Conservation (phyloP, 2,797 vertebrate species). For the Podargus strigoides region DNA sequence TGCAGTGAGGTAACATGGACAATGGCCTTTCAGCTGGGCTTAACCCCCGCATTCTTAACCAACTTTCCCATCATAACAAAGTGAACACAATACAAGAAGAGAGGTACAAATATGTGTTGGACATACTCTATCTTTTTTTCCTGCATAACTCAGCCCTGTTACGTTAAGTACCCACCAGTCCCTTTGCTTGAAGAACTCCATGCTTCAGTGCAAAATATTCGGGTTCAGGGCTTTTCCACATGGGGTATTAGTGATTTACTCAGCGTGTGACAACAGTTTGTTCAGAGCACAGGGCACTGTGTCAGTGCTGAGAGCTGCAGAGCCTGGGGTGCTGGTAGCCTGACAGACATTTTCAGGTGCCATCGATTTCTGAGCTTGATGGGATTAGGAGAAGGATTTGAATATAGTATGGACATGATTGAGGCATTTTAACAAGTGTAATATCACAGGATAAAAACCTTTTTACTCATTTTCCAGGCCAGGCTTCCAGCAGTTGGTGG, state of each 20-base stretch:
- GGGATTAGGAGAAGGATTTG: neutral
- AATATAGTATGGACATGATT: no score
- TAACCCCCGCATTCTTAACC: neutral
- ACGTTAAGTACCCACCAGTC: neutral
- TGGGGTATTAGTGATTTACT: neutral
- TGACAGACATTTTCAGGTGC: neutral
- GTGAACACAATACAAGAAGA: neutral
- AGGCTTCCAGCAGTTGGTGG: neutral
- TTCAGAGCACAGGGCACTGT: accelerated
- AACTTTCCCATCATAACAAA: neutral
- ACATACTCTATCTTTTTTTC: neutral
- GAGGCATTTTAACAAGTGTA: neutral
- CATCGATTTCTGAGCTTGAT: neutral
- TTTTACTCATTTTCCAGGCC: neutral
- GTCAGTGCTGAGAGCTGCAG: accelerated
- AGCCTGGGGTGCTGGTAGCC: neutral
- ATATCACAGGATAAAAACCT: neutral
- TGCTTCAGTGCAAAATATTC: neutral
- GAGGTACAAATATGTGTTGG: neutral
- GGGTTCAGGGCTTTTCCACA: neutral
- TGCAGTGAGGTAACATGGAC: no score
- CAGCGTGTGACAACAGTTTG: neutral
- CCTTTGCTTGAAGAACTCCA: neutral
- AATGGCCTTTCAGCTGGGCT: neutral
- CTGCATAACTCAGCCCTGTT: neutral